Base-by-base conservation (phyloP, 2,888 invertebrate genomes). In the Odontocolon sp. region DNA sequence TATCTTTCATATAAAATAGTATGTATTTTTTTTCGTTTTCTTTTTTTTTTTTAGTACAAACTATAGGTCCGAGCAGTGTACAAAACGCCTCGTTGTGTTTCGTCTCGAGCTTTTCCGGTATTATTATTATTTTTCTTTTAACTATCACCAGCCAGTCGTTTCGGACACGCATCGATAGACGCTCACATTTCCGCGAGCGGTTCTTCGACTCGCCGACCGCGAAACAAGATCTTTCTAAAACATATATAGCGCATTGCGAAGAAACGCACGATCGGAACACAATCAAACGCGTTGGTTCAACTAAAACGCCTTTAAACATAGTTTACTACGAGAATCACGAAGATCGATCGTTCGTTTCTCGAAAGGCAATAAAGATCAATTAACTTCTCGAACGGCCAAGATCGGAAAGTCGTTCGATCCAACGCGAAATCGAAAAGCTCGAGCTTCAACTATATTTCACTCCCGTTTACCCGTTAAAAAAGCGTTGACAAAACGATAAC, bases 21-120 rank as follows among this genome's bases (percentile, higher is more conserved):
- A n/a, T n/a, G n/a, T n/a, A n/a, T n/a, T n/a, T 63, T 18, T 2
- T 9, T 18, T 18, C 11, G 1, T 21, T 11, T n/a, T 31, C 14
- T 47, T 69, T 36, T 26, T 56, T 69, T 16, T 33, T 67, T 72
- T 56, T 47, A 54, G 56, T 79, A 79, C 72, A 76, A 79, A 78
- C 78, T 68, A 64, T 59, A 50, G 72, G 18, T 59, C 54, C 54
- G 63, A 75, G 64, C 57, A 63, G 63, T 74, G 59, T 71, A 72
- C 59, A 75, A 75, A 75, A 57, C 50, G 69, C 64, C 66, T 64
- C 66, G 57, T 68, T 52, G 28, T 68, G 45, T 50, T 33, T 42
- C 45, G 16, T 59, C 61, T 9, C 33, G 33, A 61, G 40, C 26
- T 26, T 47, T 2, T 38, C 18, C 26, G 16, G 31, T 31, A 16